Percentiles rank a stretch among this genome's conserved stretches.
phyloP scores from a whole-genome alignment of 2,888 invertebrate genomes.

The Nebria salina region DNA sequence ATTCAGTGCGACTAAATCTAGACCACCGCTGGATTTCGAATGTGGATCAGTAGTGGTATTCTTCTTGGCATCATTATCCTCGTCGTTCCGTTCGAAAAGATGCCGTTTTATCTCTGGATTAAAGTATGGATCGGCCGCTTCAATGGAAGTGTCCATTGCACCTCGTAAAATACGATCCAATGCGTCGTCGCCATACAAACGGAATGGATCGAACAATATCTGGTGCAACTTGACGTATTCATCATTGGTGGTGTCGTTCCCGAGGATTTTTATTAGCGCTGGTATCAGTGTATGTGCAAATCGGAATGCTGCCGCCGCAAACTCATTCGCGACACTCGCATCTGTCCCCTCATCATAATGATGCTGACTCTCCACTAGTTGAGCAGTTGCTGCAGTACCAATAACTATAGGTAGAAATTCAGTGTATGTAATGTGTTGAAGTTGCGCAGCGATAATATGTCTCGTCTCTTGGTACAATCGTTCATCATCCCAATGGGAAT shows the following conservation, averaged over 20 bases:
- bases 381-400: conserved; percentile 62
- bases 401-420: conserved; percentile 84
- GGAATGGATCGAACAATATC: conserved; percentile 84
- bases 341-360: conserved; percentile 74
- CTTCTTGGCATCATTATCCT: conserved; percentile 46
- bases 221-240: conserved; percentile 78
- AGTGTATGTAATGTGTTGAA: conserved; percentile 86
- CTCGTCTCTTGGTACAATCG: conserved; percentile 80
- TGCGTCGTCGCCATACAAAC: conserved; percentile 70
- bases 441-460: conserved; percentile 80
- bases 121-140: conserved; percentile 71
- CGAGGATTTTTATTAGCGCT: conserved; percentile 74
- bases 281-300: conserved; percentile 90
- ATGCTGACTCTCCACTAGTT: conserved; percentile 63
- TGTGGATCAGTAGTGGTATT: conserved; percentile 46
- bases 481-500: conserved; percentile 85
- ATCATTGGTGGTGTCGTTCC: conserved; percentile 63
- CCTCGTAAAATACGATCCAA: conserved; percentile 73
- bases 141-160: conserved; percentile 73
- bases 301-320: conserved; percentile 85
- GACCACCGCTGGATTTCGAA: conserved; percentile 73
- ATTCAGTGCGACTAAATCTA: conserved; percentile 87
- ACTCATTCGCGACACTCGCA: conserved; percentile 83
- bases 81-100: conserved; percentile 69
- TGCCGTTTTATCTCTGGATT: conserved; percentile 73